A percentile compares a stretch with the other conserved stretches of the same genome.
Conservation (phyloP, 2,113 vertebrate genomes). For the Bolborhynchus lineola region DNA sequence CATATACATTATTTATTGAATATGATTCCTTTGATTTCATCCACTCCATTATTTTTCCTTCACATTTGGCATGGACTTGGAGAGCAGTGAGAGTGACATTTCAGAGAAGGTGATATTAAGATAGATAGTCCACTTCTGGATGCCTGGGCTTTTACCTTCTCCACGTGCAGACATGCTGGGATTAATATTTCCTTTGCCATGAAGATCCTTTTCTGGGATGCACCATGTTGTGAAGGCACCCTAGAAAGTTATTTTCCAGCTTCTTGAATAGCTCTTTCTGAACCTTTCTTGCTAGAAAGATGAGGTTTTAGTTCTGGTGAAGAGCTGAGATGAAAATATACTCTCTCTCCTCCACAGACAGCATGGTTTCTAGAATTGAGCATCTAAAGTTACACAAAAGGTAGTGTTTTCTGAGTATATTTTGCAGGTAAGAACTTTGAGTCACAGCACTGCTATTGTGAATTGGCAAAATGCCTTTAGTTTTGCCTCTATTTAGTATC, state of each 20-base stretch:
- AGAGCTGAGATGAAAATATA: not conserved
- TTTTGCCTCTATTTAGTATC: not conserved
- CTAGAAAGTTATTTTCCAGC: not conserved
- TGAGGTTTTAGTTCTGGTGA: rapidly evolving
- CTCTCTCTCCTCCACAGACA: not conserved
- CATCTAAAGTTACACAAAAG: not conserved
- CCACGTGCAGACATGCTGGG: not conserved
- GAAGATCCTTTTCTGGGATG: not conserved
- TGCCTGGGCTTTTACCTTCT: not conserved
- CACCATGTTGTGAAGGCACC: not conserved
- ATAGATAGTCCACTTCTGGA: not conserved
- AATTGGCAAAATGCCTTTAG: not conserved
- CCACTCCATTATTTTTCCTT: not conserved
- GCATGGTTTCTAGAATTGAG: not conserved
- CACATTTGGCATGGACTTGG: not conserved
- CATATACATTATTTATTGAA: conserved; percentile 2
- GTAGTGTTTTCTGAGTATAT: not conserved
- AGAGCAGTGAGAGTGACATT: not conserved
- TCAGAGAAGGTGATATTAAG: not conserved
- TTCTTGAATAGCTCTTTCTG: not conserved
- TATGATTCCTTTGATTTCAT: conserved; percentile 15
- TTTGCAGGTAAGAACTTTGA: not conserved
- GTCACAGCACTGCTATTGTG: not conserved
- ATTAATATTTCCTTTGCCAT: not conserved
- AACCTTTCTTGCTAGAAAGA: not conserved